Base-by-base conservation (phyloP, 2,797 vertebrate genomes). In the Rhyacichthys aspro region DNA sequence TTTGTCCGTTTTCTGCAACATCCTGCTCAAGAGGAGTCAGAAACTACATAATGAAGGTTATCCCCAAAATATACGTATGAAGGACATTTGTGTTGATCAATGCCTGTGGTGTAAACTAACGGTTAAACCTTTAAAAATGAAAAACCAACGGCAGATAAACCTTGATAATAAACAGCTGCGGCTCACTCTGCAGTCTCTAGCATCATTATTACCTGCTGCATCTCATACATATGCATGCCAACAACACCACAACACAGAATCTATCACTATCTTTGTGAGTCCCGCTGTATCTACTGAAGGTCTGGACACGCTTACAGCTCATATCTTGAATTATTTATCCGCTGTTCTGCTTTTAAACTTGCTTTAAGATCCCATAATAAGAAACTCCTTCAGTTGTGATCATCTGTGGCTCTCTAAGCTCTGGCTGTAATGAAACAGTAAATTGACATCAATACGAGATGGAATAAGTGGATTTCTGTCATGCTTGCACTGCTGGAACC, bases 381-480 rank as follows among this genome's bases (percentile, higher is more conserved):
- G 75, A 82, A 33, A 45, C 50, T 78, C 63, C 59, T 79, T 72
- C 66, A 50, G 61, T 59, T 76, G 70, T 76, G 72, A 87, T 81
- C 67, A 60, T 49, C 69, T 33, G 66, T 63, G 15, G 62, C 83
- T 82, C 76, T 81, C 59, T 59, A 44, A 70, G 81, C 67, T 79
- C 63, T 45, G 10, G 72, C 60, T 74, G 75, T 83, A 86, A 85
- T 85, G 74, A 86, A 89, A 83, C 75, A 73, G 78, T 76, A 84
- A 84, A 89, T 81, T 78, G 61, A 72, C 81, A 77, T 86, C 81
- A 76, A 83, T 83, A 81, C 70, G 32, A 76, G 76, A 83, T 72
- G 77, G 79, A 85, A 87, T 76, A 70, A 88, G 74, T 78, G 81
- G 76, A 83, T 88, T 86, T 86, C 86, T 88, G 85, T 86, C 78